These are phyloP conservation scores for Schlechtendalia chinensis DNA, from an alignment of 1,140 invertebrate genomes.

Conservation along the genomic window DNA sequence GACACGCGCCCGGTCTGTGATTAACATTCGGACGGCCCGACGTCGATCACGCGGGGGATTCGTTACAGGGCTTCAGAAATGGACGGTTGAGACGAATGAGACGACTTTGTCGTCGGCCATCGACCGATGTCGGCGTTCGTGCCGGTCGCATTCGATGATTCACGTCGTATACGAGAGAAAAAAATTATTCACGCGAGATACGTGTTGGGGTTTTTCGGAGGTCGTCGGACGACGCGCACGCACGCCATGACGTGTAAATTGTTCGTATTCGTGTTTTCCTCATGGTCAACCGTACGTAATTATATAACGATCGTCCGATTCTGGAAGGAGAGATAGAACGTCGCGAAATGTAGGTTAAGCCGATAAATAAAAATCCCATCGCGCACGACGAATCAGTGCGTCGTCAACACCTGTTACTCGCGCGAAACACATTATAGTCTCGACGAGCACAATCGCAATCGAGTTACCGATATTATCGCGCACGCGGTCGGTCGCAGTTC, in stretches of 20 bases:
- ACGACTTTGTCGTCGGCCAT: too few relatives aligned
- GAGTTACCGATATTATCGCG: too few relatives aligned
- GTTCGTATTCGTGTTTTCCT: not conserved
- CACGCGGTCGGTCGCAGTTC: not conserved
- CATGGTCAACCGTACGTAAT: not conserved
- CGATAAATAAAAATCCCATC: slow-evolving; percentile 29
- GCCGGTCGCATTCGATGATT: too few relatives aligned
- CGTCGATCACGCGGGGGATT: too few relatives aligned
- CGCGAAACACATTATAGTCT: not conserved
- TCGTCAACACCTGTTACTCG: not conserved
- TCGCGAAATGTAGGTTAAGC: slow-evolving; percentile 15
- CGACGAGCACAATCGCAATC: not conserved
- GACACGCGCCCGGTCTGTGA: too few relatives aligned
- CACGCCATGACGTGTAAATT: not conserved
- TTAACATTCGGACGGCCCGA: too few relatives aligned
- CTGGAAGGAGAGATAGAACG: not conserved
- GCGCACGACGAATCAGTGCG: not conserved
- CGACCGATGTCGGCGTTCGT: too few relatives aligned
- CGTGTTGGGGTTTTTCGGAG: not conserved
- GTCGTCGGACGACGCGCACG: not conserved
- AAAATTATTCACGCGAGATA: too few relatives aligned
- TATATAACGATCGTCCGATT: not conserved
- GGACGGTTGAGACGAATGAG: too few relatives aligned
- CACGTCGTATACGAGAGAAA: too few relatives aligned
- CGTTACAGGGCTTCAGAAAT: too few relatives aligned